Evolutionary conservation across 1,140 invertebrate species (phyloP).

Genomic region (Aphidius ervi): DNA sequence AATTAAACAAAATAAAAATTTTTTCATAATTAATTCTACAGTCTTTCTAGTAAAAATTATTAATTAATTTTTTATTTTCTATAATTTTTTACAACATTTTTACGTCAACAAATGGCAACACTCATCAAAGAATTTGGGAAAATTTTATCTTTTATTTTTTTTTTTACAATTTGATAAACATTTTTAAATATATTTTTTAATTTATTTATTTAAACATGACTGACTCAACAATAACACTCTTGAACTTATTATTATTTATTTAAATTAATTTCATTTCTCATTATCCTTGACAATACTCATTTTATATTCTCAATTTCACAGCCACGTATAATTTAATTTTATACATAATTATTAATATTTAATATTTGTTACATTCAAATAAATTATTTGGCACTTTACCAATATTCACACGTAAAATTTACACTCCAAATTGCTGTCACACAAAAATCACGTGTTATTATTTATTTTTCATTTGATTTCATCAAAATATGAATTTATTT

Average conservation of each 20-base stretch:
- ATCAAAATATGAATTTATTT: too few relatives aligned
- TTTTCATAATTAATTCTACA: too few relatives aligned
- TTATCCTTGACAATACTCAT: conserved; percentile 15
- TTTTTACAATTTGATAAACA: conserved; percentile 4
- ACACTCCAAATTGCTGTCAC: too few relatives aligned
- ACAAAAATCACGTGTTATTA: too few relatives aligned
- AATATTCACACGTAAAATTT: not conserved
- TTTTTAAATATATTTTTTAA: not conserved
- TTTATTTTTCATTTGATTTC: too few relatives aligned
- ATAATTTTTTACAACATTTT: not conserved
- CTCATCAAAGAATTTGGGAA: not conserved
- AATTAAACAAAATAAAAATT: too few relatives aligned
- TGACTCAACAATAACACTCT: not conserved
- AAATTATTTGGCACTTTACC: conserved; percentile 16
- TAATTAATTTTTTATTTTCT: too few relatives aligned
- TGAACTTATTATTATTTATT: not conserved
- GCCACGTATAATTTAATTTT: conserved; percentile 14
- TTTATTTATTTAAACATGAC: conserved; percentile 1
- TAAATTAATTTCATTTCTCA: not conserved
- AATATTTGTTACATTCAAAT: not conserved
- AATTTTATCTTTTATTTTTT: not conserved
- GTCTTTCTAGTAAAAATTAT: too few relatives aligned
- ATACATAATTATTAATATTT: conserved; percentile 6
- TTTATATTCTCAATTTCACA: conserved; percentile 19
- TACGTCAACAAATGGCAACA: not conserved